Evolutionary conservation across 2,113 vertebrate species (phyloP), one percentile per base, ranked within the genome.

Genomic region (Cheilinus undulatus): DNA sequence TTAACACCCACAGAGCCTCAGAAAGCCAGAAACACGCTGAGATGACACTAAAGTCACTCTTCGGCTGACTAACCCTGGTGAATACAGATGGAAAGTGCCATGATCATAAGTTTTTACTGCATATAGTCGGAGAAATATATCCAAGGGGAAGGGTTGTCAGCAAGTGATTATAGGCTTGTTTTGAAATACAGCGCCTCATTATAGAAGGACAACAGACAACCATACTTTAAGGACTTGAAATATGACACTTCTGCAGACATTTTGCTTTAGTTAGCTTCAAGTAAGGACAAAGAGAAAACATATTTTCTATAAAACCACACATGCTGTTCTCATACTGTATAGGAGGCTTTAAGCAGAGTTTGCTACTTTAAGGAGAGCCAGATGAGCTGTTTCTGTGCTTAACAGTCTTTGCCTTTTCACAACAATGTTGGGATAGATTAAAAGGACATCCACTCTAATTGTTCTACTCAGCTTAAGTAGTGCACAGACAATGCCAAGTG

Each of bases 11-110:
- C 22, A 36, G 45, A 58, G 66, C 43, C 67, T 20, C 57, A 52
- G 22, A 34, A 23, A 53, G 46, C 36, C 22, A 27, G 15, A 64
- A 57, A 69, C 20, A 58, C 19, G 38, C 15, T 40, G 30, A 53
- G n/a, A 75, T 13, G 2, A 78, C n/a, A 17, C 52, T 22, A 65
- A 69, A 80, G 34, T 66, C 58, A 68, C 34, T 57, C 22, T 60
- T 26, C 70, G 53, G 51, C 48, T 56, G 64, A 73, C 19, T 27
- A 38, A 61, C 32, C 52, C 40, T 40, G 50, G 36, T 48, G 50
- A 75, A 45, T 48, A 58, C 24, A 46, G 51, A 74, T 59, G 19
- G 49, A 19, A 20, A 17, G 20, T 52, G 42, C 56, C n/a, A 53
- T 36, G 42, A 54, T 62, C 12, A 3, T 15, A 23, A 2, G 12